Percentiles rank a stretch among this genome's conserved stretches.
Evolutionary conservation across 2,113 vertebrate genomes (phyloP).

Genomic region (Eptatretus burgeri): DNA sequence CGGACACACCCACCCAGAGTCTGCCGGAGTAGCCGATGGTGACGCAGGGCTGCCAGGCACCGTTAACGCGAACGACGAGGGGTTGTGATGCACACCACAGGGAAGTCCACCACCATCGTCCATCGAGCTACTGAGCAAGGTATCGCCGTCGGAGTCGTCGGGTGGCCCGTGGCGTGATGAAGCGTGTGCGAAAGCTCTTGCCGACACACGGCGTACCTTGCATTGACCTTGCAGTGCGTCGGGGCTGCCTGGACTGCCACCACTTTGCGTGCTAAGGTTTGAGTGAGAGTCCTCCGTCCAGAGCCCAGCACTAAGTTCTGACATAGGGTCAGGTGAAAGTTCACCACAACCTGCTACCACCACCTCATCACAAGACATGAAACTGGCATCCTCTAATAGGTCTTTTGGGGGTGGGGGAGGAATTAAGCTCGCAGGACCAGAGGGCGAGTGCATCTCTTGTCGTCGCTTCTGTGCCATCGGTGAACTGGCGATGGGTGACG

Average conservation of each 20-base stretch:
- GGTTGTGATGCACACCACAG: too few relatives aligned
- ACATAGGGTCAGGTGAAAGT: constrained; percentile 22
- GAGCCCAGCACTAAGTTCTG: constrained; percentile 88
- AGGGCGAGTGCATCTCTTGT: constrained; percentile 21
- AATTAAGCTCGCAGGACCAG: constrained; percentile 21
- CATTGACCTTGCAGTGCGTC: constrained; percentile 95
- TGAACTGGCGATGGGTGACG: not conserved
- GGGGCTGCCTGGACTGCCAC: constrained; percentile 36
- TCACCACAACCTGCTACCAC: too few relatives aligned
- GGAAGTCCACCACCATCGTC: too few relatives aligned
- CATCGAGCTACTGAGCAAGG: too few relatives aligned
- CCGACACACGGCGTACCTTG: constrained; percentile 86
- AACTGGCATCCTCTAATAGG: constrained; percentile 60
- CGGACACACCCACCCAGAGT: too few relatives aligned
- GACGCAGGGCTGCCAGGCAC: too few relatives aligned
- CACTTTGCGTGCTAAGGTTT: constrained; percentile 89
- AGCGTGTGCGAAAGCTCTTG: constrained; percentile 17
- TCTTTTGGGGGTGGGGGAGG: constrained; percentile 94
- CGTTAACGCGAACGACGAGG: too few relatives aligned
- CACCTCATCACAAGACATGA: constrained; percentile 66
- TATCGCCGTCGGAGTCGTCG: too few relatives aligned
- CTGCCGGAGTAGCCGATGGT: too few relatives aligned
- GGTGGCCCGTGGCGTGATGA: too few relatives aligned
- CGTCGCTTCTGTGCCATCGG: constrained; percentile 43
- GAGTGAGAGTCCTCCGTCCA: constrained; percentile 94